A percentile compares a stretch with the other conserved stretches of the same genome.
Conservation (phyloP, 1,140 invertebrate species). For the Drosophila funebris region DNA sequence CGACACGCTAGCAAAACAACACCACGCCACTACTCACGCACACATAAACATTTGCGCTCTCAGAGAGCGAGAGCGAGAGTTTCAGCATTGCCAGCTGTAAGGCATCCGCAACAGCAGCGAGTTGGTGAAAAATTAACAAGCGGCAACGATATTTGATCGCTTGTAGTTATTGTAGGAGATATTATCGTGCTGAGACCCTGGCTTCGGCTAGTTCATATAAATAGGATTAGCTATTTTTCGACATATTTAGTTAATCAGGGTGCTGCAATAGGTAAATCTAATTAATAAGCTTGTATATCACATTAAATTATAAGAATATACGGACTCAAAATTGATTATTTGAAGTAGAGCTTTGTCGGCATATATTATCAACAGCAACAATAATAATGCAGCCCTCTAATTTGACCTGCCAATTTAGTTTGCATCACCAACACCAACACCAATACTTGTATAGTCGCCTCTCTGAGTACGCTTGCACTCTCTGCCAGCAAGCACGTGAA, state of each 20-base stretch:
- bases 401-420: slow-evolving; percentile 47
- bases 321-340: not conserved
- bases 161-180: not conserved
- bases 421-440: slow-evolving; percentile 6
- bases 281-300: not conserved
- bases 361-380: not conserved
- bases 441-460: slow-evolving; percentile 15
- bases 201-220: not conserved
- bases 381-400: slow-evolving; percentile 43
- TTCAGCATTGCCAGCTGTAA: slow-evolving; percentile 34
- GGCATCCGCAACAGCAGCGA: slow-evolving; percentile 9
- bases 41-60: slow-evolving; percentile 13
- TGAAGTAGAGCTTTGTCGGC: not conserved
- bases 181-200: slow-evolving; percentile 9
- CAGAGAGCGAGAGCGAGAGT: slow-evolving; percentile 11
- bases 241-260: not conserved
- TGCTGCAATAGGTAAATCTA: not conserved
- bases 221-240: too few species aligned
- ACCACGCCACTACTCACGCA: slow-evolving; percentile 29
- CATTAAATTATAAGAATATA: not conserved
- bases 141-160: slow-evolving; percentile 38
- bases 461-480: slow-evolving; percentile 41
- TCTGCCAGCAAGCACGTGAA: slow-evolving; percentile 7
- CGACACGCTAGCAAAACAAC: not conserved
- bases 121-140: slow-evolving; percentile 11